Percentiles rank a stretch among this genome's conserved stretches.
These are phyloP conservation scores for Cephus runcator DNA, from an alignment of 2,888 invertebrate species.

Conservation along the genomic window DNA sequence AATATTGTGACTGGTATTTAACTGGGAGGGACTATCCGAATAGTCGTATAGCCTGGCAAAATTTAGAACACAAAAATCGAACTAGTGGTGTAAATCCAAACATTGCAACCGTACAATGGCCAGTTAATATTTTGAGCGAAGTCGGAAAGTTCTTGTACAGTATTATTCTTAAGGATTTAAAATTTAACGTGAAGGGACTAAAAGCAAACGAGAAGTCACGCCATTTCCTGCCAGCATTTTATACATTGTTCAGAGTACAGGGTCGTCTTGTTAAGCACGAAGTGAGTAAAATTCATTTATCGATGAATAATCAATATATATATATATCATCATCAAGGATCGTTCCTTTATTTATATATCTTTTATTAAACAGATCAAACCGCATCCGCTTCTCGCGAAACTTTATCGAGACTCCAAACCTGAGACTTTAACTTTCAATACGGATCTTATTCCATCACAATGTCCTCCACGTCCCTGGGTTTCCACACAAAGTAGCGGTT, in stretches of 20 bases:
- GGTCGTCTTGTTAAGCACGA: conserved; percentile 75
- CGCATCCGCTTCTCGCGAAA: conserved; percentile 81
- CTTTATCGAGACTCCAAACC: conserved; percentile 77
- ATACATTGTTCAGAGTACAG: conserved; percentile 79
- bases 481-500: conserved; percentile 77
- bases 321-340: too few species aligned
- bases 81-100: conserved; percentile 62
- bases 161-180: conserved; percentile 86
- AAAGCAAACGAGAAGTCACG: conserved; percentile 67
- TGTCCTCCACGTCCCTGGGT: conserved; percentile 91
- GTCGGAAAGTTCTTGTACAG: conserved; percentile 89
- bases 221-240: conserved; percentile 76
- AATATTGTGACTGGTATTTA: conserved; percentile 76
- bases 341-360: neutral
- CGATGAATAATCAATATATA: neutral
- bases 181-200: conserved; percentile 81
- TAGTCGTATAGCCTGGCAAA: conserved; percentile 78
- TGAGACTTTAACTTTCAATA: conserved; percentile 78
- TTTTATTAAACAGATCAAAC: conserved; percentile 70
- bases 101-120: conserved; percentile 74
- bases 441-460: conserved; percentile 78
- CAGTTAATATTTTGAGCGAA: conserved; percentile 70
- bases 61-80: conserved; percentile 67
- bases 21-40: conserved; percentile 59
- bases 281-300: conserved; percentile 56